Evolutionary conservation across 2,113 vertebrate genomes (phyloP), one percentile per base, ranked within the genome.

Genomic region (Vulpes lagopus): DNA sequence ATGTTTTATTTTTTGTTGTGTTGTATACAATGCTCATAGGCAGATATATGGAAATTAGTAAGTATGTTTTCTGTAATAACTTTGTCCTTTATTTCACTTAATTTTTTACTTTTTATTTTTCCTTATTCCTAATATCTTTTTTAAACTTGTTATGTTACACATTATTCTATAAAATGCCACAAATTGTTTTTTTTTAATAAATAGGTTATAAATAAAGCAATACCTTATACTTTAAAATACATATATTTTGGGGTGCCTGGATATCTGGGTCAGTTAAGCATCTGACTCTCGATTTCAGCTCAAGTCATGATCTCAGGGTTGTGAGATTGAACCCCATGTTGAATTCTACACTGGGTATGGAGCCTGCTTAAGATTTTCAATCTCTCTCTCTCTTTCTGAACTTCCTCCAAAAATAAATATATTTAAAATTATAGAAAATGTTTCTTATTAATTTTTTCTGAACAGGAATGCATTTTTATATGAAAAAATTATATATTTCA

Each of bases 401-500:
- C 60, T 23, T 25, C 23, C 60, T 22, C 57, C 57, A 17, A 59
- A 59, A 16, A 14, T 12, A 59, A 20, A 59, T 59, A 59, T n/a
- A 55, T 43, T 71, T 59, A 49, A 55, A 89, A 76, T 78, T 64
- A 62, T 93, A 60, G 7, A 93, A 93, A 93, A 57, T 43, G 12
- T 32, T 71, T 71, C 30, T 9, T 10, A 27, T 78, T 65, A 69
- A 60, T 30, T 25, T 71, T 92, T 49, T 97, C 51, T 64, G 3
- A 71, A 22, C 43, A 49, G 0, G 4, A 62, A 3, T 80, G 1
- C 8, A 55, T 53, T 59, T 82, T 82, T 79, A 79, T 55, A 38
- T 89, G 22, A 79, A 27, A 84, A 85, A 85, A 62, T 55, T 88
- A 81, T 93, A 32, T 90, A 73, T 95, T 91, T 83, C 30, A 53